Base-by-base conservation (phyloP, 2,797 vertebrate species). In the Pipistrellus kuhlii region DNA sequence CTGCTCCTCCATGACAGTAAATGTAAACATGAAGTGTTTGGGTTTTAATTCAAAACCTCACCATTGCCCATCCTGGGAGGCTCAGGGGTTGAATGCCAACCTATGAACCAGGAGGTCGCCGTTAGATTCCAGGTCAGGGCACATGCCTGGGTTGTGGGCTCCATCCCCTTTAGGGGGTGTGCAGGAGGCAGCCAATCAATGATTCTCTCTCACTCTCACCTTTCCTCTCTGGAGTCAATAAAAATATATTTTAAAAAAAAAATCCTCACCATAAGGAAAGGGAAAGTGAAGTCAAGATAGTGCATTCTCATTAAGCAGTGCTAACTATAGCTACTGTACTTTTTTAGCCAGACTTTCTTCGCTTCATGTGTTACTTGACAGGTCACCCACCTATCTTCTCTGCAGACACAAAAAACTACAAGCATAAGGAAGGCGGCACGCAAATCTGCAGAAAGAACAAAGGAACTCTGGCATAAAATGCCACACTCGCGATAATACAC, bases 251-350 rank as follows among this genome's bases (percentile, higher is more conserved):
- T 94, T 85, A 2, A 76, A 84, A 6, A 41, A 41, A 41, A 44
- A 91, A 91, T 73, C 46, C n/a, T 82, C 46, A 78, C 71, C 88
- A 73, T 35, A 77, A 75, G 76, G 20, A 18, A 93, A 93, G 32
- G 38, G 51, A 72, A 84, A 91, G 95, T 46, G 64, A 92, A 94
- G 86, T 73, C 68, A 71, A 84, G 51, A 87, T 8, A 78, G 80
- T 51, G 59, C 81, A 83, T 78, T 96, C 80, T 94, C 94, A 95
- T 96, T 93, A 96, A 85, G 91, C 35, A 8, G 51, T 35, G 57
- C 89, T 94, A 95, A 95, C 96, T 95, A 94, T 95, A 96, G 25
- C 89, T 12, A 38, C 55, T 32, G 5, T 85, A 84, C 86, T 92
- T 97, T 73, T 90, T 38, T 53, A 82, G 48, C 15, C 20, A 83